phyloP scores from a whole-genome alignment of 2,797 vertebrate species.

The Botia kubotai region DNA sequence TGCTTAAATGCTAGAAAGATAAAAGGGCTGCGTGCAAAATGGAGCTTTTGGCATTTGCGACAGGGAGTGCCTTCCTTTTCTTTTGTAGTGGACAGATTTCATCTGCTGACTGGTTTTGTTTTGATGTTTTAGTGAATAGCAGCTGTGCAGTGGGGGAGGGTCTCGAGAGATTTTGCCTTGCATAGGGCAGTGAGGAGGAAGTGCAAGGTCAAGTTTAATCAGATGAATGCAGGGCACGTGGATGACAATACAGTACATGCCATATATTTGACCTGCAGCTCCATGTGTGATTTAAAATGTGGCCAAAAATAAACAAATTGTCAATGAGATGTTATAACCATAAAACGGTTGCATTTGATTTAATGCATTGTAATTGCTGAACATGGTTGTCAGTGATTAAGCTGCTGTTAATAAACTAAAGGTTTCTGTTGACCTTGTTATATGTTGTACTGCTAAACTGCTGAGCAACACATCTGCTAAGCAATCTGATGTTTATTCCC shows the following conservation, averaged over 20 bases:
- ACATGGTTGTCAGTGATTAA: no score
- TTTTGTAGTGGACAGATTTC: slow-evolving; percentile 64
- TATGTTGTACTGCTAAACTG: no score
- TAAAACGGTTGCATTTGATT: background rate
- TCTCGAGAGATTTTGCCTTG: slow-evolving; percentile 61
- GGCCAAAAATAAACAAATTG: background rate
- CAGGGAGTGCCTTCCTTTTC: slow-evolving; percentile 63
- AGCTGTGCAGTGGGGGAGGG: slow-evolving; percentile 70
- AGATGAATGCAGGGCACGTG: slow-evolving; percentile 6
- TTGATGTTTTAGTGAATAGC: slow-evolving; percentile 68
- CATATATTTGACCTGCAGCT: background rate
- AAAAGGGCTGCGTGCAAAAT: slow-evolving; percentile 3
- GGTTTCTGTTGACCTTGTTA: no score
- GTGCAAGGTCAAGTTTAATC: slow-evolving; percentile 42
- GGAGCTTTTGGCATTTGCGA: slow-evolving; percentile 50
- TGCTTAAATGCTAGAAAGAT: slow-evolving; percentile 53
- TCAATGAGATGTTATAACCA: background rate
- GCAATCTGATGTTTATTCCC: no score
- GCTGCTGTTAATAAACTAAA: no score
- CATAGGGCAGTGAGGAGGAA: slow-evolving; percentile 36
- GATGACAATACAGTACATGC: background rate
- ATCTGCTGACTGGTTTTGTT: slow-evolving; percentile 73
- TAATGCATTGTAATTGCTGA: no score
- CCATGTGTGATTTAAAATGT: background rate
- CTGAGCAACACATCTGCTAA: no score